Evolutionary conservation across 2,113 vertebrate genomes (phyloP).

Genomic region (Oreochromis niloticus): DNA sequence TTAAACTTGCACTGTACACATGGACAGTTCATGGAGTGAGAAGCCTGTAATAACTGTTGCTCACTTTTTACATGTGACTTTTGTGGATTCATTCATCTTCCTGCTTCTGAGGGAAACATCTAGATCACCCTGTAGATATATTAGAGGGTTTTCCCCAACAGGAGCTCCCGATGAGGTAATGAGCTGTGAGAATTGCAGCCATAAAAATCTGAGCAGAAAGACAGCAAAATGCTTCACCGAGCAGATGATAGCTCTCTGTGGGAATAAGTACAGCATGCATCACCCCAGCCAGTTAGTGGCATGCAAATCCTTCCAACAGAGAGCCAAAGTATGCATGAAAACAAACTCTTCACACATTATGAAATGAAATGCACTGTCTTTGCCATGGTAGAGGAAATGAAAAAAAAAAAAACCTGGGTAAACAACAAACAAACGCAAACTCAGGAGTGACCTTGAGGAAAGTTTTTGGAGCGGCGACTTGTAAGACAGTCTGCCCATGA

Average conservation of each 20-base stretch:
- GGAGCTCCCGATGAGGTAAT: background rate
- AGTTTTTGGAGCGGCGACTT: background rate
- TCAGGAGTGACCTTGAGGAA: conserved; percentile 21
- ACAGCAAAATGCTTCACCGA: background rate
- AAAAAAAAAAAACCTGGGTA: background rate
- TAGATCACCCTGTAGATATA: background rate
- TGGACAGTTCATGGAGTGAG: background rate
- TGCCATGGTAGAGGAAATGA: background rate
- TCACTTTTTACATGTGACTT: background rate
- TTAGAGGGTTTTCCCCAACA: background rate
- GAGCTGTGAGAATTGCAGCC: background rate
- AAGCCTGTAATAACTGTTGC: background rate
- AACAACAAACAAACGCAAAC: background rate
- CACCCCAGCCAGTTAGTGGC: background rate
- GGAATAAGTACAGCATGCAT: background rate
- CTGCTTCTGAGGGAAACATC: background rate
- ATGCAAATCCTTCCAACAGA: background rate
- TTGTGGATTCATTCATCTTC: background rate
- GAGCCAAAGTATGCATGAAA: background rate
- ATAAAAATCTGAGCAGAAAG: background rate
- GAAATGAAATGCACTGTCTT: background rate
- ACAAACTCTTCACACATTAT: background rate
- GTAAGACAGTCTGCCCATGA: conserved; percentile 14
- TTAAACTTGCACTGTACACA: background rate
- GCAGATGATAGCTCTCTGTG: background rate